Evolutionary conservation across 2,113 vertebrate species (phyloP).

Genomic region (Sphaerodactylus townsendi): DNA sequence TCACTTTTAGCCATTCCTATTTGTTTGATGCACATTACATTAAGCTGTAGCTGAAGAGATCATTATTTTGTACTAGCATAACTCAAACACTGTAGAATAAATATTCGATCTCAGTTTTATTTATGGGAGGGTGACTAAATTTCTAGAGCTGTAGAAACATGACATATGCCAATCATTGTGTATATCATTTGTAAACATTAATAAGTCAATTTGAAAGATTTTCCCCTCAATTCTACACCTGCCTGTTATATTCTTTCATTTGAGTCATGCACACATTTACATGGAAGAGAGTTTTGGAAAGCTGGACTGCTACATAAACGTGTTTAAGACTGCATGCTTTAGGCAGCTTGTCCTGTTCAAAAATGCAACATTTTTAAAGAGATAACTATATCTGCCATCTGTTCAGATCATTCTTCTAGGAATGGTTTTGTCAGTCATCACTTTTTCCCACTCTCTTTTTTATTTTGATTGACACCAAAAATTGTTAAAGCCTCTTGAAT

Average conservation of each 20-base stretch:
- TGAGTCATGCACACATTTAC: background rate
- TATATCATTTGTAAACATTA: background rate
- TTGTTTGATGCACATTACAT: background rate
- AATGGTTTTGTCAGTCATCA: background rate
- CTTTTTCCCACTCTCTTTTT: background rate
- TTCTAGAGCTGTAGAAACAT: constrained; percentile 15
- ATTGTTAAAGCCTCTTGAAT: constrained; percentile 20
- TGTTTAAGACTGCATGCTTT: background rate
- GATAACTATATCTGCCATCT: background rate
- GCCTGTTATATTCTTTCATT: background rate
- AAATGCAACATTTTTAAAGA: background rate
- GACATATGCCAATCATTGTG: background rate
- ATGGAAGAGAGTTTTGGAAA: background rate
- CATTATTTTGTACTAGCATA: constrained; percentile 21
- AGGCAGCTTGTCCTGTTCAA: background rate
- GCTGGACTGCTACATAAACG: background rate
- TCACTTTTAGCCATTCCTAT: constrained; percentile 28
- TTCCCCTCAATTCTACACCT: background rate
- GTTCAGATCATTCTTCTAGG: constrained; percentile 6
- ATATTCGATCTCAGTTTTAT: background rate
- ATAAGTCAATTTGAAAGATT: background rate
- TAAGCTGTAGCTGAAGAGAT: constrained; percentile 10
- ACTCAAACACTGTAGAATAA: constrained; percentile 5
- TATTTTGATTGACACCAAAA: constrained; percentile 1
- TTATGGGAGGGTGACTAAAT: background rate